Percentiles rank a stretch among this genome's conserved stretches.
Conservation (phyloP, 2,888 invertebrate genomes). For the Cryptophagus acutangulus region DNA sequence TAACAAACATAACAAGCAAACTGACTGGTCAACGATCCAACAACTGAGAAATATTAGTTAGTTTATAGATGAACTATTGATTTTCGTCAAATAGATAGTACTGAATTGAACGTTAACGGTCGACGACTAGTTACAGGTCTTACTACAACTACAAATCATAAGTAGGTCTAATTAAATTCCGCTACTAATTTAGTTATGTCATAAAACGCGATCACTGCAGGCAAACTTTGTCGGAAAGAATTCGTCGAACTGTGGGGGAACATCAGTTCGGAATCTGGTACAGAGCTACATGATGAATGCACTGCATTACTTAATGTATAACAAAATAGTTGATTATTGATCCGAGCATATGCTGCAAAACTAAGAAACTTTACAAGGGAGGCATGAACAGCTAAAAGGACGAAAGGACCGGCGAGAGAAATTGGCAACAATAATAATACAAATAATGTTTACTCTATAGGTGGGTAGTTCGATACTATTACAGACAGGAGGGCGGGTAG, state of each 20-base stretch:
- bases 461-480: conserved; percentile 29
- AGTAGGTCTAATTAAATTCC: conserved; percentile 11
- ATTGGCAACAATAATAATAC: conserved; percentile 4
- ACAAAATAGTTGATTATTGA: conserved; percentile 21
- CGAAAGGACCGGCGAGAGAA: conserved; percentile 3
- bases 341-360: conserved; percentile 36
- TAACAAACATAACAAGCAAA: too few species aligned
- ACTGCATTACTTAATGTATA: conserved; percentile 4
- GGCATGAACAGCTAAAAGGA: conserved; percentile 30
- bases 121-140: conserved; percentile 24
- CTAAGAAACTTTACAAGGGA: conserved; percentile 40
- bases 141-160: conserved; percentile 21
- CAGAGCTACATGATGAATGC: conserved; percentile 6
- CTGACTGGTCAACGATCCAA: too few species aligned
- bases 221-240: conserved; percentile 3
- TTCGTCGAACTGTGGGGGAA: conserved; percentile 2
- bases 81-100: background rate
- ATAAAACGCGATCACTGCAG: conserved; percentile 8
- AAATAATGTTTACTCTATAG: background rate
- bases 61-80: background rate
- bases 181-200: conserved; percentile 22
- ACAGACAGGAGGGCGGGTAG: conserved; percentile 26
- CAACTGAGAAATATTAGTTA: too few species aligned
- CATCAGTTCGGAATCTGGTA: conserved; percentile 4
- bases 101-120: background rate